These are phyloP conservation scores for Rhabdomys pumilio DNA, from an alignment of 2,797 vertebrate species.

Conservation along the genomic window DNA sequence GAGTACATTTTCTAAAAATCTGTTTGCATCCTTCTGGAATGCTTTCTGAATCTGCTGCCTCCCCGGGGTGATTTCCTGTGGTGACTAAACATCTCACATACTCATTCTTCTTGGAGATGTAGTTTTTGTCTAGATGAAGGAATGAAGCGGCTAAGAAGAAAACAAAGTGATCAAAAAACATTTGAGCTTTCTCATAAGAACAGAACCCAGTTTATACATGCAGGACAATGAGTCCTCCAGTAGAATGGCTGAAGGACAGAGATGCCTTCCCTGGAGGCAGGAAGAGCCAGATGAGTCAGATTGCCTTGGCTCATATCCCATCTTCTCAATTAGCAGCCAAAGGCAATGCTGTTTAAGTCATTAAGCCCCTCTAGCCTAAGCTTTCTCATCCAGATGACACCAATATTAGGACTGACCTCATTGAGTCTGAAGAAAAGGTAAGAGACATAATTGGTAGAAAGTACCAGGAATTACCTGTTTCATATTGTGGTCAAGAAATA, in stretches of 20 bases:
- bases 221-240: background rate
- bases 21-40: background rate
- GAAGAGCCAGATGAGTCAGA: conserved; percentile 27
- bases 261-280: background rate
- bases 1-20: background rate
- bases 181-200: conserved; percentile 1
- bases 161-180: background rate
- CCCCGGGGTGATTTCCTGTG: background rate
- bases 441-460: conserved; percentile 58
- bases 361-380: background rate
- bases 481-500: conserved; percentile 45
- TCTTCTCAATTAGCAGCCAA: conserved; percentile 8
- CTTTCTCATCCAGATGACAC: background rate
- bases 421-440: background rate
- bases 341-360: background rate
- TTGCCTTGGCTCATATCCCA: background rate
- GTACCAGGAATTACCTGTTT: background rate
- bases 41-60: background rate
- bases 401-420: background rate
- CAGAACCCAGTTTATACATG: background rate
- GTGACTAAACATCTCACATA: conserved; percentile 1
- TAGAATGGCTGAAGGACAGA: background rate
- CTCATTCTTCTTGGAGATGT: background rate
- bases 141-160: conserved; percentile 8
- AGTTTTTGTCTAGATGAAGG: conserved; percentile 12